Evolutionary conservation across 2,113 vertebrate genomes (phyloP).

Genomic region (rat (Rattus norvegicus)): GRCr8 NC_086029.1:53853501-53854000

Average conservation of each 20-base stretch:
- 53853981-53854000: background rate
- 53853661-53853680: background rate
- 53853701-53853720: background rate
- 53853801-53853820: background rate
- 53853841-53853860: background rate
- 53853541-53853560: background rate
- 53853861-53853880: no score
- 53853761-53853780: background rate
- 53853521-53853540: background rate
- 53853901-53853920: background rate
- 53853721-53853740: background rate
- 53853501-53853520: background rate
- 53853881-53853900: no score
- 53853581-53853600: background rate
- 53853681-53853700: background rate
- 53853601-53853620: background rate
- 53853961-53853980: background rate
- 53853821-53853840: background rate
- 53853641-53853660: background rate
- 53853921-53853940: background rate
- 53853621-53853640: background rate
- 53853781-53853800: background rate
- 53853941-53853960: background rate
- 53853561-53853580: background rate
- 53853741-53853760: background rate